phyloP scores from a whole-genome alignment of 2,113 vertebrate species.

The Triplophysa rosa region DNA sequence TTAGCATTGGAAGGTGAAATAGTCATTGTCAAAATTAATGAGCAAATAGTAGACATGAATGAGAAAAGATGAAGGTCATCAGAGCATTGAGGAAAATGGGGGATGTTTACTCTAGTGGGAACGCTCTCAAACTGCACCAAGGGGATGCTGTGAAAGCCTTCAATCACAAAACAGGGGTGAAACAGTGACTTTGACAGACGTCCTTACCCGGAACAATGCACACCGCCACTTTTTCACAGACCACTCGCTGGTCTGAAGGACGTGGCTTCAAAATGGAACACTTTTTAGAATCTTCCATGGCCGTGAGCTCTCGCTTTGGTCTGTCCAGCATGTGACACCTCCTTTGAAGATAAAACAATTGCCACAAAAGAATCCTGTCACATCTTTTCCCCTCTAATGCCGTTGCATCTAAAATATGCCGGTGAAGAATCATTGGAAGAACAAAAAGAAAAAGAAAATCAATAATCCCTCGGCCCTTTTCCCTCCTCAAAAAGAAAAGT shows the following conservation, averaged over 20 bases:
- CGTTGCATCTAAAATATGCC: slow-evolving; percentile 38
- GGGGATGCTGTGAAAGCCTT: neutral
- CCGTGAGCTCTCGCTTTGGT: slow-evolving; percentile 34
- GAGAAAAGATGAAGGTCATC: slow-evolving; percentile 10
- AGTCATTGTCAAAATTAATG: slow-evolving; percentile 12
- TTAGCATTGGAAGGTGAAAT: neutral
- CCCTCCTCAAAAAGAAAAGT: slow-evolving; percentile 8
- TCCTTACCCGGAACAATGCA: neutral
- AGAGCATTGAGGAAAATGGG: neutral
- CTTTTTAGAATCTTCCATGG: slow-evolving; percentile 21
- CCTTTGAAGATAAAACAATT: slow-evolving; percentile 46
- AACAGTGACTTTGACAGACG: slow-evolving; percentile 9
- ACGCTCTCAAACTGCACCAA: neutral
- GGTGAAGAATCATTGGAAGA: slow-evolving; percentile 27
- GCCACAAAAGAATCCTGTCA: slow-evolving; percentile 21
- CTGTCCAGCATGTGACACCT: slow-evolving; percentile 26
- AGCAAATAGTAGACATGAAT: neutral
- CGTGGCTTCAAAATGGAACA: slow-evolving; percentile 18
- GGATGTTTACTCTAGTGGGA: neutral
- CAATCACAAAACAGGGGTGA: neutral
- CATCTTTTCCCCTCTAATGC: slow-evolving; percentile 25
- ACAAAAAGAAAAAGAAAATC: slow-evolving; percentile 31
- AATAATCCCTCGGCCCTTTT: slow-evolving; percentile 22
- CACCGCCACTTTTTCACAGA: neutral
- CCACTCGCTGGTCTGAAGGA: slow-evolving; percentile 35